phyloP scores from a whole-genome alignment of 2,113 vertebrate genomes.

The Aepyceros melampus region DNA sequence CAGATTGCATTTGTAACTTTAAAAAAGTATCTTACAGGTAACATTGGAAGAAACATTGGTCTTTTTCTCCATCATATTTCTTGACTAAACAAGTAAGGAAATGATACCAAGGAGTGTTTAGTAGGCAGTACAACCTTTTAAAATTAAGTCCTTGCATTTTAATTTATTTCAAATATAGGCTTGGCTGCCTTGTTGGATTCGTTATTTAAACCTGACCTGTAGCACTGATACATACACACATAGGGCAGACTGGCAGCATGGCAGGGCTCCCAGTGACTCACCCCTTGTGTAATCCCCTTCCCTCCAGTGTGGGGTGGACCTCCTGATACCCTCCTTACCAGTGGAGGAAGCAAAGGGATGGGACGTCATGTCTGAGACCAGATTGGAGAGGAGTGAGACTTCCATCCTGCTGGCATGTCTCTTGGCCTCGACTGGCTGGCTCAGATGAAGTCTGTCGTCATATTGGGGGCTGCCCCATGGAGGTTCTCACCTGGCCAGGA shows the following conservation, averaged over 20 bases:
- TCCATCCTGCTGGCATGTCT: fast-evolving
- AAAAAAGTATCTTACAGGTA: not conserved
- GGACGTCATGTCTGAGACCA: too few species aligned
- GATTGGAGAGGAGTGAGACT: fast-evolving
- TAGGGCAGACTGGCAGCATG: fast-evolving
- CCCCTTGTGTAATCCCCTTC: too few species aligned
- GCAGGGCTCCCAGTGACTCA: not conserved
- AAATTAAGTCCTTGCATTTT: not conserved
- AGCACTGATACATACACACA: fast-evolving
- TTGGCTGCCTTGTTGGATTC: fast-evolving
- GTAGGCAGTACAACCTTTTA: too few species aligned
- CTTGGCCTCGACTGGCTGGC: not conserved
- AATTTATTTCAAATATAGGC: not conserved
- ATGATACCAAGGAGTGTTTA: fast-evolving
- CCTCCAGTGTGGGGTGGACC: fast-evolving
- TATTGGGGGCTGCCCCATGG: fast-evolving
- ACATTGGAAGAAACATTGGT: not conserved
- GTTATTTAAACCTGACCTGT: not conserved
- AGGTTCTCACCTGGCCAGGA: fast-evolving
- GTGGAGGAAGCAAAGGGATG: fast-evolving
- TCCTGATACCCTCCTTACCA: not conserved
- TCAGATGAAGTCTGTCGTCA: not conserved
- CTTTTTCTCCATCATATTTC: fast-evolving
- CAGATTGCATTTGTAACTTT: not conserved
- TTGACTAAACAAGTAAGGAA: not conserved